phyloP scores from a whole-genome alignment of 2,888 invertebrate genomes.

The Hirtodrosophila cameraria region DNA sequence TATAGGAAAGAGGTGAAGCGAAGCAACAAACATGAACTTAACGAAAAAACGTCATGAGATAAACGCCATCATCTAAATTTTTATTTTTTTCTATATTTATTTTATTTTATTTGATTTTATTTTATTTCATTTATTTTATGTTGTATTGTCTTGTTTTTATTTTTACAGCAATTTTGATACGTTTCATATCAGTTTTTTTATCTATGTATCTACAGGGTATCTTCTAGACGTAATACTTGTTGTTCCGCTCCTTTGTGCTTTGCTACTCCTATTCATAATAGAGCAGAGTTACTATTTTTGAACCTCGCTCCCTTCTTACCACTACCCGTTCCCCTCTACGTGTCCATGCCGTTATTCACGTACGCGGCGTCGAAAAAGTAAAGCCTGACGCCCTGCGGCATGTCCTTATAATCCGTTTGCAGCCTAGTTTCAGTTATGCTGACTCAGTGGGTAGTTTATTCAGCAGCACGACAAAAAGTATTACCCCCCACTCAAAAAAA shows the following conservation, averaged over 20 bases:
- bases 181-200: too few relatives aligned
- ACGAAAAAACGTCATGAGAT: too few relatives aligned
- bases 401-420: constrained; percentile 79
- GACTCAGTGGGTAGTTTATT: constrained; percentile 63
- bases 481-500: too few relatives aligned
- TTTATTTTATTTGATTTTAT: too few relatives aligned
- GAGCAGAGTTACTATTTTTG: constrained; percentile 63
- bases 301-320: constrained; percentile 10
- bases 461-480: constrained; percentile 24
- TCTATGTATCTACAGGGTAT: too few relatives aligned
- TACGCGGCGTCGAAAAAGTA: constrained; percentile 71
- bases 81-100: too few relatives aligned
- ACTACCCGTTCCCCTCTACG: constrained; percentile 42
- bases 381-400: constrained; percentile 75
- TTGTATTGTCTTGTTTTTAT: too few relatives aligned
- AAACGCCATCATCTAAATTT: too few relatives aligned
- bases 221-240: neutral
- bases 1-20: too few relatives aligned
- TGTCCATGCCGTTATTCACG: constrained; percentile 67
- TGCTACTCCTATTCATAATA: constrained; percentile 63
- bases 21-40: too few relatives aligned
- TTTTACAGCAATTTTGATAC: too few relatives aligned
- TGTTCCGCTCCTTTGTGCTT: constrained; percentile 35
- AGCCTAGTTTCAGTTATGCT: constrained; percentile 73
- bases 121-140: too few relatives aligned